These are phyloP conservation scores for Heterodera carotae DNA, from an alignment of 1,140 invertebrate genomes.

Conservation along the genomic window DNA sequence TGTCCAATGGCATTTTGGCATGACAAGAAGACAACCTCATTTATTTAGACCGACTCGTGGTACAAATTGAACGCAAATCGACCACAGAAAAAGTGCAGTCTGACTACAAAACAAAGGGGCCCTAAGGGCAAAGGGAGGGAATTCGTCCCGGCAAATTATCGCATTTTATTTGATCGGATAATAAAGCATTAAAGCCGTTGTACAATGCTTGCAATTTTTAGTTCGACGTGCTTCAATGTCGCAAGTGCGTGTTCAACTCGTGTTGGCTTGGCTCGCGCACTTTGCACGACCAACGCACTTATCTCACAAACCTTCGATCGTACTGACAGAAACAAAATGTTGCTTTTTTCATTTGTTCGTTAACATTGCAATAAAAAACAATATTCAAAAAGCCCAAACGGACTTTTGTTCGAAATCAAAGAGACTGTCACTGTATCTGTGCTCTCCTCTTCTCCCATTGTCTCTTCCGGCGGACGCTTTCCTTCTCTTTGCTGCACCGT, in stretches of 20 bases:
- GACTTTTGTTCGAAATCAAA: background rate
- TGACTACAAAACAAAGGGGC: too few relatives aligned
- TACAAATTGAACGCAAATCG: slow-evolving; percentile 63
- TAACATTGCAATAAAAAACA: background rate
- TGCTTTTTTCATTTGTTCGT: background rate
- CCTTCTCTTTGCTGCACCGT: background rate
- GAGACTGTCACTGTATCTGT: background rate
- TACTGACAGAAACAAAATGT: slow-evolving; percentile 36
- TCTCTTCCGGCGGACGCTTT: background rate
- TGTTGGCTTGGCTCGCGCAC: slow-evolving; percentile 61
- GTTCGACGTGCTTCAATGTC: slow-evolving; percentile 62
- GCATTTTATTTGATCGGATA: too few relatives aligned
- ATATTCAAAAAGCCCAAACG: background rate
- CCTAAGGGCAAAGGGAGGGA: too few relatives aligned
- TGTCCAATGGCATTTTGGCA: background rate
- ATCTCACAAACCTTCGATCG: slow-evolving; percentile 61
- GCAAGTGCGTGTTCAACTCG: slow-evolving; percentile 64
- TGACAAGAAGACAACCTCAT: too few relatives aligned
- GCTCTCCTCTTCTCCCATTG: background rate
- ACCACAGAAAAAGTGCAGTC: slow-evolving; percentile 54
- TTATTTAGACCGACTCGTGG: slow-evolving; percentile 55
- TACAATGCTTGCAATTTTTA: background rate
- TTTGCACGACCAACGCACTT: slow-evolving; percentile 56
- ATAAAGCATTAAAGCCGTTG: too few relatives aligned
- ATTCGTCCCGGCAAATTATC: too few relatives aligned